Percentiles rank a stretch among this genome's conserved stretches.
Conservation (phyloP, 2,113 vertebrate genomes). For the Motacilla tschutschensis region DNA sequence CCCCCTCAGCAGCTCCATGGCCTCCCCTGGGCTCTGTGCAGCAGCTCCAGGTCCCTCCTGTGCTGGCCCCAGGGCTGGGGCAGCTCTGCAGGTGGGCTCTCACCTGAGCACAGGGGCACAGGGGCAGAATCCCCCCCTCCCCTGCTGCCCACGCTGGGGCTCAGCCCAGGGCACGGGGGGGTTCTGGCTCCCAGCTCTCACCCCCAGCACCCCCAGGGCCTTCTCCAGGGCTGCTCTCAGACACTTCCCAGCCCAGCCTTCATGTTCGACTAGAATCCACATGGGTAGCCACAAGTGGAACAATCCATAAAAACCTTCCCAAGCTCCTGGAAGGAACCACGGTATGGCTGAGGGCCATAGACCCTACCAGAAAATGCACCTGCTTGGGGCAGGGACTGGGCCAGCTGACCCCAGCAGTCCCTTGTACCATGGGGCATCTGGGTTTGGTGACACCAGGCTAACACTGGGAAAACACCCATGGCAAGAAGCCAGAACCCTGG, state of each 20-base stretch:
- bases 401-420: neutral
- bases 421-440: no score
- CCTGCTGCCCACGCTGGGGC: neutral
- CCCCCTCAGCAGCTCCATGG: no score
- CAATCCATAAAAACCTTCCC: neutral
- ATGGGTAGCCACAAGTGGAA: neutral
- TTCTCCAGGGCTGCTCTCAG: neutral
- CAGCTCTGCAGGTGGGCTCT: neutral
- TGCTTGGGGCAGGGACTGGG: neutral
- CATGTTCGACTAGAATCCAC: accelerated
- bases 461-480: accelerated
- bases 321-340: neutral
- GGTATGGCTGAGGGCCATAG: neutral
- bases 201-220: neutral
- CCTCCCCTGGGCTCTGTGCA: neutral
- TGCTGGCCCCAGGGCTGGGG: neutral
- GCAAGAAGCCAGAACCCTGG: neutral
- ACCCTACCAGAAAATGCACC: neutral
- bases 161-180: neutral
- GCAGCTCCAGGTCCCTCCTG: neutral
- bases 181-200: neutral
- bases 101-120: neutral
- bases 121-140: neutral
- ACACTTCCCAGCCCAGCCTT: neutral
- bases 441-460: neutral